phyloP scores from a whole-genome alignment of 2,797 vertebrate genomes.

The Echiichthys vipera region DNA sequence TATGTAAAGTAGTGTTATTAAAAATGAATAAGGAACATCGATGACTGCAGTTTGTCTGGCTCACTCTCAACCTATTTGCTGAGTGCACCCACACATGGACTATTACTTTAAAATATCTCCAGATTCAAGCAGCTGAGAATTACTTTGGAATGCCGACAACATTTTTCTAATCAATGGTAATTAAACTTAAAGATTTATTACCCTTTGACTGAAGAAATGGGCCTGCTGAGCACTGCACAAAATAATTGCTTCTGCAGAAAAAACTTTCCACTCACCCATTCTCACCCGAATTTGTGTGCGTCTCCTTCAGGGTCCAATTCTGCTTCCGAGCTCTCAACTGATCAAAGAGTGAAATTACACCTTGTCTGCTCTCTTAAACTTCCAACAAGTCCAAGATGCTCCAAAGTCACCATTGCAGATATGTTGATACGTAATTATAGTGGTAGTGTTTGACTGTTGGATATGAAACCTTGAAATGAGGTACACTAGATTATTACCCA shows the following conservation, averaged over 20 bases:
- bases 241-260: constrained; percentile 32
- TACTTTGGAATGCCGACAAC: constrained; percentile 54
- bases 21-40: constrained; percentile 14
- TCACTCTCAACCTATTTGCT: constrained; percentile 45
- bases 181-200: constrained; percentile 55
- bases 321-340: constrained; percentile 8
- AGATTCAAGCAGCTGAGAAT: constrained; percentile 54
- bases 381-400: not conserved
- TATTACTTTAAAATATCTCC: constrained; percentile 34
- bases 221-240: constrained; percentile 57
- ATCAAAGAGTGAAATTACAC: constrained; percentile 11
- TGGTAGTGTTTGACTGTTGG: not conserved
- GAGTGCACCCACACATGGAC: constrained; percentile 42
- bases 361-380: constrained; percentile 11
- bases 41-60: constrained; percentile 36
- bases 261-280: constrained; percentile 2
- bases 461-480: no score
- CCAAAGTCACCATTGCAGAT: not conserved
- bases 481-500: no score
- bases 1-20: constrained; percentile 4
- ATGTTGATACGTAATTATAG: not conserved
- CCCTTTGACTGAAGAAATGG: constrained; percentile 50
- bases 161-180: constrained; percentile 56
- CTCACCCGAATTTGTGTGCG: not conserved
- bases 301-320: constrained; percentile 9